phyloP scores from a whole-genome alignment of 2,113 vertebrate species.

The Dermatemys mawii region DNA sequence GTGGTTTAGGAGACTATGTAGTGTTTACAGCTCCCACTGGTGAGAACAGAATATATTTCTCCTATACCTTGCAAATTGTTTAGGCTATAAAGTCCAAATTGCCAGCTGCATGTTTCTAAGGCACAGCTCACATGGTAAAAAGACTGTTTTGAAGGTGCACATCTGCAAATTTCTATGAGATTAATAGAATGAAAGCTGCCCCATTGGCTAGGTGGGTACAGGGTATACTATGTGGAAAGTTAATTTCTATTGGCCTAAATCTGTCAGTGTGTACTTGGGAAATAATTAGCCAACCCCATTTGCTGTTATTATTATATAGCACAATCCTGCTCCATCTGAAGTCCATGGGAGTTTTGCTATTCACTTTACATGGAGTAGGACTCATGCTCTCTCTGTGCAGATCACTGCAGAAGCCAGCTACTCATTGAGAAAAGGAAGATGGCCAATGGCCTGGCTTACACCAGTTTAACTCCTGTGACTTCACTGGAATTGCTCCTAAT shows the following conservation, averaged over 20 bases:
- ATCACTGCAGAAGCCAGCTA: neutral
- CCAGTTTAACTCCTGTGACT: neutral
- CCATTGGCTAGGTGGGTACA: fast-evolving
- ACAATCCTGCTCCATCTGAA: neutral
- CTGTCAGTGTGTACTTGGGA: no score
- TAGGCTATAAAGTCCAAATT: slow-evolving; percentile 36
- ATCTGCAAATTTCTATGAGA: slow-evolving; percentile 23
- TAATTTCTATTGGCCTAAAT: no score
- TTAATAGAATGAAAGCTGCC: neutral
- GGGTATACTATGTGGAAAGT: neutral
- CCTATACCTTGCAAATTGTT: neutral
- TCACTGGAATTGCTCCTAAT: neutral
- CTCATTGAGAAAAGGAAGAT: neutral
- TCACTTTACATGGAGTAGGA: neutral
- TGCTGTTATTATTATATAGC: neutral
- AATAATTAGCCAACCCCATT: neutral
- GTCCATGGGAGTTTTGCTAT: neutral
- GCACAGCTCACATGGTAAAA: slow-evolving; percentile 58
- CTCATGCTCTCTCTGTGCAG: neutral
- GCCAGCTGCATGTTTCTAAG: slow-evolving; percentile 66
- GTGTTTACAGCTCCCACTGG: slow-evolving; percentile 64
- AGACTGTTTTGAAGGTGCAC: slow-evolving; percentile 40
- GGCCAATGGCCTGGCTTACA: neutral
- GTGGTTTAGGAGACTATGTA: slow-evolving; percentile 70
- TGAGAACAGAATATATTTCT: neutral